Percentiles rank a stretch among this genome's conserved stretches.
Conservation (phyloP, 2,797 vertebrate species). For the Atherinosoma microstoma region DNA sequence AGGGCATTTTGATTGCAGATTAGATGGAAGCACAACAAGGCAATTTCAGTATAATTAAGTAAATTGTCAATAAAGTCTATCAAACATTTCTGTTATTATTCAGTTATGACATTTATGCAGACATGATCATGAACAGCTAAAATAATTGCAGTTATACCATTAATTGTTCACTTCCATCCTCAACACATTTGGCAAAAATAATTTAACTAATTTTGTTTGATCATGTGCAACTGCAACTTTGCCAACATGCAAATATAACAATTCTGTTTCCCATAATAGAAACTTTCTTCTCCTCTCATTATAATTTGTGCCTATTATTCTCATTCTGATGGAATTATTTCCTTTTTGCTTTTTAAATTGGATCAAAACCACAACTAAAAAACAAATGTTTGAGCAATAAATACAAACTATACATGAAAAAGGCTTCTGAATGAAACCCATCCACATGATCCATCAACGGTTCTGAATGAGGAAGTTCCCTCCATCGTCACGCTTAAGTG, state of each 20-base stretch:
- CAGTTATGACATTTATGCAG: too few relatives aligned
- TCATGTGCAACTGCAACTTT: background rate
- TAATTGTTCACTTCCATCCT: too few relatives aligned
- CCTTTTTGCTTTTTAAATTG: background rate
- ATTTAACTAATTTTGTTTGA: too few relatives aligned
- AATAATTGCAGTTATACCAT: too few relatives aligned
- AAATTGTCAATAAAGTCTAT: too few relatives aligned
- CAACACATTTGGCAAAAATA: too few relatives aligned
- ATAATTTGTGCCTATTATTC: background rate
- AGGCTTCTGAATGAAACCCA: background rate
- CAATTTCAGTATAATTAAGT: too few relatives aligned
- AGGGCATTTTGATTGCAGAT: too few relatives aligned
- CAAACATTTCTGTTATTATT: too few relatives aligned
- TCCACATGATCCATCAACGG: background rate
- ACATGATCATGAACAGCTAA: too few relatives aligned
- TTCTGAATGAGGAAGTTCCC: constrained; percentile 18
- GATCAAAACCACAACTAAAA: background rate
- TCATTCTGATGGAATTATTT: background rate
- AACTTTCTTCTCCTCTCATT: background rate
- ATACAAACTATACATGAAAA: background rate
- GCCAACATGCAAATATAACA: background rate
- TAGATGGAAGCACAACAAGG: too few relatives aligned
- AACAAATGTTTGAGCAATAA: background rate
- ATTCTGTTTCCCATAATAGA: too few relatives aligned
- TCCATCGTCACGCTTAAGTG: background rate